Conservation (phyloP, 2,797 vertebrate species). For the Channa striata region DNA sequence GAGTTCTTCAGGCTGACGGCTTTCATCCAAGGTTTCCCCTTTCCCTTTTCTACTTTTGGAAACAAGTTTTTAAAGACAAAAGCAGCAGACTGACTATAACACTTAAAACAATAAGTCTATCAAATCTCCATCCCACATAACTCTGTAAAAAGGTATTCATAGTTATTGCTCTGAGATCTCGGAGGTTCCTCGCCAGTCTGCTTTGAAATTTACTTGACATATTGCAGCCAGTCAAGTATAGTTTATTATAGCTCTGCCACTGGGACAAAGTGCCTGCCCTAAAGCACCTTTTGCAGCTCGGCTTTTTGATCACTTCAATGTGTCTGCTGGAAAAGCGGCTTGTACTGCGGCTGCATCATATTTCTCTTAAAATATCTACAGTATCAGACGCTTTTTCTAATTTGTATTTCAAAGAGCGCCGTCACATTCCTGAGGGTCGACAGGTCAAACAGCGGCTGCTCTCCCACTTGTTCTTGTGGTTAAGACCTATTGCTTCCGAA, state of each 20-base stretch:
- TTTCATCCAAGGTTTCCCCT: background rate
- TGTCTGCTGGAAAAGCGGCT: background rate
- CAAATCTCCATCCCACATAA: slow-evolving; percentile 24
- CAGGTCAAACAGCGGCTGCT: slow-evolving; percentile 17
- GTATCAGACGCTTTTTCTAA: slow-evolving; percentile 3
- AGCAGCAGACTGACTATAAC: slow-evolving; percentile 10
- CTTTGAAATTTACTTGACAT: slow-evolving; percentile 47
- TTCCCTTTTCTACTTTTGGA: slow-evolving; percentile 12
- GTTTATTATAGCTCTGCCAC: slow-evolving; percentile 52
- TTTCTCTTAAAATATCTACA: slow-evolving; percentile 23
- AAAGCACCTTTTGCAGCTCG: slow-evolving; percentile 21
- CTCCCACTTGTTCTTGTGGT: slow-evolving; percentile 7
- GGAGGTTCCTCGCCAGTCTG: slow-evolving; percentile 21
- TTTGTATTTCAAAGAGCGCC: slow-evolving; percentile 14
- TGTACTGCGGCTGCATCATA: slow-evolving; percentile 2
- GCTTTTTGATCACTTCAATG: slow-evolving; percentile 18
- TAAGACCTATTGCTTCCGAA: slow-evolving; percentile 1
- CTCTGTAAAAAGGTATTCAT: slow-evolving; percentile 17
- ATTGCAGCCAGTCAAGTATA: slow-evolving; percentile 39
- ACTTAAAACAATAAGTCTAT: slow-evolving; percentile 42
- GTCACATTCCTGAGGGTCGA: slow-evolving; percentile 22
- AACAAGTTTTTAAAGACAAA: slow-evolving; percentile 16
- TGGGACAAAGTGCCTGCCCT: slow-evolving; percentile 37
- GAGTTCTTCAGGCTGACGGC: background rate
- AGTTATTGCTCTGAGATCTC: slow-evolving; percentile 63